These are phyloP conservation scores for Agrochola lychnidis DNA, from an alignment of 2,888 invertebrate species.

Conservation along the genomic window DNA sequence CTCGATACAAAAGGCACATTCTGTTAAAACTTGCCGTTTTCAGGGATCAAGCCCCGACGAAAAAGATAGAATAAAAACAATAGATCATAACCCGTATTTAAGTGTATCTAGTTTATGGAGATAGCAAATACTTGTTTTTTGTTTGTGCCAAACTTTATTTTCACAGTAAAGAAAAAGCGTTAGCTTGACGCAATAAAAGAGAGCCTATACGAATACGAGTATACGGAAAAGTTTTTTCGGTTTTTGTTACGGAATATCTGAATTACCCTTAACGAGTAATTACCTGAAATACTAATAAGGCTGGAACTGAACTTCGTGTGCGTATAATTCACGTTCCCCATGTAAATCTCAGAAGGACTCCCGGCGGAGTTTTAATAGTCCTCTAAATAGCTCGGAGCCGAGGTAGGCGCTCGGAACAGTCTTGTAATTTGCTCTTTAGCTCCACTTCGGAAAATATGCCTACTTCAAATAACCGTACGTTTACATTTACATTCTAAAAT, in stretches of 20 bases:
- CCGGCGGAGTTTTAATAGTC: constrained; percentile 83
- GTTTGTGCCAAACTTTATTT: constrained; percentile 34
- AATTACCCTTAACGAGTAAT: constrained; percentile 54
- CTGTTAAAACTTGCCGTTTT: constrained; percentile 60
- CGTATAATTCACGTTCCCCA: constrained; percentile 78
- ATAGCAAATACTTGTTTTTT: constrained; percentile 47
- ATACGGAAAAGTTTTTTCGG: neutral
- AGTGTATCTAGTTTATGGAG: constrained; percentile 46
- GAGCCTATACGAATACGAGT: neutral
- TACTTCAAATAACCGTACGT: constrained; percentile 68
- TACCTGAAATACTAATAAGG: constrained; percentile 69
- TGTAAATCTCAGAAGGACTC: constrained; percentile 80
- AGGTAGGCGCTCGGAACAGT: constrained; percentile 75
- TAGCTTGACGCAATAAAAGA: constrained; percentile 28
- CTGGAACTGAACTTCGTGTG: constrained; percentile 72
- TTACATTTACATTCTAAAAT: constrained; percentile 74
- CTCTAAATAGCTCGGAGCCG: constrained; percentile 79
- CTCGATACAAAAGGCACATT: constrained; percentile 74
- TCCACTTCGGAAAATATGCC: constrained; percentile 77
- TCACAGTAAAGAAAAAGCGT: constrained; percentile 20
- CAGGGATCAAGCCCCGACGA: constrained; percentile 49
- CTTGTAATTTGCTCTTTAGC: constrained; percentile 80
- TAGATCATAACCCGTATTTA: constrained; percentile 60
- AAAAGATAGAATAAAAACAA: constrained; percentile 62
- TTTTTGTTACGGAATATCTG: constrained; percentile 25